Evolutionary conservation across 2,113 vertebrate genomes (phyloP), one percentile per base, ranked within the genome.

Genomic region (Fregetta grallaria): DNA sequence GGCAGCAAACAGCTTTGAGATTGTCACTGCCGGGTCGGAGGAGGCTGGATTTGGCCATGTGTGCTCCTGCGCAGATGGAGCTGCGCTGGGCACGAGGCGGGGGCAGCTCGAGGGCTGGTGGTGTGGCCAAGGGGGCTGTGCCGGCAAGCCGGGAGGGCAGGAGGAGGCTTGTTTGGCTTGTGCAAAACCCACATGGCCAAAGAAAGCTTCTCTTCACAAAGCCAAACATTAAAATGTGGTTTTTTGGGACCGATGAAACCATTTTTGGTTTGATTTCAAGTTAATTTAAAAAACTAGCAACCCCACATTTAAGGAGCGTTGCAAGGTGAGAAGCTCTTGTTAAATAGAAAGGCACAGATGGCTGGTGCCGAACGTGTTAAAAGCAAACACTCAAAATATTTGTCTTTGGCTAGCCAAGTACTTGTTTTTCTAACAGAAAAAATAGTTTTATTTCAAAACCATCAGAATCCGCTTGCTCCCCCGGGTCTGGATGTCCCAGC

Each of bases 21-120:
- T 1, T 22, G 68, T 66, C 50, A 8, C 68, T 45, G 14, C 73
- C 0, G 10, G 47, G 25, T 13, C 63, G 8, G 7, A 13, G 50
- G 6, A 53, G 73, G 18, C 19, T 58, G 91, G 42, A 0, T 34
- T 19, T 6, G 55, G 83, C 55, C 44, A 14, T 0, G 1, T 1
- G 0, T 0, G 3, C 19, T 82, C 47, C 56, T 21, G 7, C 0
- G 0, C 15, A 26, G 56, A 9, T 2, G 11, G 40, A 68, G 70
- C 68, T 4, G 23, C 0, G 1, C 61, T 52, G 67, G 58, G 29
- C 44, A 34, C 0, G 6, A 44, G 3, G 22, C 7, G 12, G 71
- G 62, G 58, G 34, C 9, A 79, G 13, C 58, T 75, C 3, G 1
- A n/a, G 83, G 71, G 75, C 65, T 83, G 71, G 26, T 67, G 71